Conservation (phyloP, 2,113 vertebrate genomes). For the Ictidomys tridecemlineatus region DNA sequence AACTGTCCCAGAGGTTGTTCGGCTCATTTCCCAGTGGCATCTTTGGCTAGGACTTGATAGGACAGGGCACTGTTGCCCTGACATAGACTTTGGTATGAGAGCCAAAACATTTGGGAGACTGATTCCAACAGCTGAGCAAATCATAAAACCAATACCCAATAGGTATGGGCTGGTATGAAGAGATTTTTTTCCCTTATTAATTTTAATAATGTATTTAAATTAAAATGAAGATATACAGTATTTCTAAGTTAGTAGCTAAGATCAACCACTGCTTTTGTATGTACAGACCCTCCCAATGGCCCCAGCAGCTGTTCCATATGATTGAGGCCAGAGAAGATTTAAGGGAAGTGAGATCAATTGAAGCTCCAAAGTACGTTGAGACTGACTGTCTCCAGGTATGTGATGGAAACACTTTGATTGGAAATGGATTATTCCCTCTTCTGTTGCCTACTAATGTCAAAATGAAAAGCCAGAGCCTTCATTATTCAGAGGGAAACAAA, state of each 20-base stretch:
- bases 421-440: background rate
- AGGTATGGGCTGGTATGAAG: background rate
- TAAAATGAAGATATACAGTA: background rate
- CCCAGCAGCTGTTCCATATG: background rate
- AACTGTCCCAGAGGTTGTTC: background rate
- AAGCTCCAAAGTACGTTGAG: background rate
- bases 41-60: slow-evolving; percentile 2
- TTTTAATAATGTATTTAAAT: slow-evolving; percentile 43
- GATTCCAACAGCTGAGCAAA: slow-evolving; percentile 53
- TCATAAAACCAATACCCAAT: background rate
- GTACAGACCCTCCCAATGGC: background rate
- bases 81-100: slow-evolving; percentile 6
- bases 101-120: slow-evolving; percentile 42
- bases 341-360: fast-evolving
- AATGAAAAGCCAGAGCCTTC: too few relatives aligned
- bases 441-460: background rate
- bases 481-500: background rate
- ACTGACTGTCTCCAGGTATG: background rate
- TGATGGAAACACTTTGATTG: too few relatives aligned
- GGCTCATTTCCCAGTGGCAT: background rate
- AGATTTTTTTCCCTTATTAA: background rate
- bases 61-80: background rate
- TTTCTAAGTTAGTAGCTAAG: background rate
- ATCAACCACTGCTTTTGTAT: background rate
- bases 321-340: background rate